Evolutionary conservation across 2,113 vertebrate species (phyloP), one percentile per base, ranked within the genome.

Genomic region (Serilophus lunatus): DNA sequence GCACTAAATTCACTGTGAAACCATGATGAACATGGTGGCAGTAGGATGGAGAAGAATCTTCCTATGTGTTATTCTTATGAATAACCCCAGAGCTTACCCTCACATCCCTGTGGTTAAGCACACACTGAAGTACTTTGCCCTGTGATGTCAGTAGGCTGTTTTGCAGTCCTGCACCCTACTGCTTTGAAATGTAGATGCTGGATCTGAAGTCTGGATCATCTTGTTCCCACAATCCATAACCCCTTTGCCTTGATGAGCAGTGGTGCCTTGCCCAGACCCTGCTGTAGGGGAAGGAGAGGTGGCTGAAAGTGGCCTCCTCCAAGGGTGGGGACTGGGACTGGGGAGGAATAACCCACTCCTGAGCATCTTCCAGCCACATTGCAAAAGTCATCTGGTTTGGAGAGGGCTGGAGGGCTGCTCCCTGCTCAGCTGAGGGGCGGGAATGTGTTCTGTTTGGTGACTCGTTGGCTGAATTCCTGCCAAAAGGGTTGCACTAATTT

Each of bases 71-170:
- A 19, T 18, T 72, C 47, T 56, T 45, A 3, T 29, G 13, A 64
- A 68, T 53, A 33, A 36, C n/a, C 40, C 50, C 1, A 51, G 80
- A 38, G 51, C 2, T 1, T 10, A 1, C 31, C 33, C 92, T 75
- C 4, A 0, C 16, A 0, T 4, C 6, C 61, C 19, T 2, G 0
- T 17, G 59, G 35, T 18, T 26, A 7, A 40, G 53, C 38, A 59
- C 26, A 17, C 0, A 1, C 69, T 71, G 65, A 28, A 70, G 45
- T 20, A 19, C 56, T 71, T 82, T 54, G 35, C 81, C 45, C 29
- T 6, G 26, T 4, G 10, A 26, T 16, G 47, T 66, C 64, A 81
- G 82, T 10, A 40, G 20, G 13, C 19, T 1, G 4, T 31, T 86
- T 72, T 69, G 57, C 80, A 59, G 51, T 72, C 29, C 76, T 80